Evolutionary conservation across 2,113 vertebrate species (phyloP).

Genomic region (Myotis yumanensis): DNA sequence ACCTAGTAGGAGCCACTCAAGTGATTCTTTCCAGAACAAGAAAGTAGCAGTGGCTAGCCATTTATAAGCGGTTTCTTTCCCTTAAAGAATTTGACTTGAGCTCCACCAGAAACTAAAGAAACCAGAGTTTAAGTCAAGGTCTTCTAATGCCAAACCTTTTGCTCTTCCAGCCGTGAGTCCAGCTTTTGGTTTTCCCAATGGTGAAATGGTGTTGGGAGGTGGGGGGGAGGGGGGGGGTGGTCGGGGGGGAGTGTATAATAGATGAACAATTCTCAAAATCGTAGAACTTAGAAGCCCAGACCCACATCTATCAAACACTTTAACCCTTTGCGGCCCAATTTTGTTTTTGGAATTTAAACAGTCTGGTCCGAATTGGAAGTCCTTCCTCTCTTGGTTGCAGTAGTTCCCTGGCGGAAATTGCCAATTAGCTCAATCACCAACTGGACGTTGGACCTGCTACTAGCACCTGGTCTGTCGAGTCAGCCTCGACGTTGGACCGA

Average conservation of each 20-base stretch:
- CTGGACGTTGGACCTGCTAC: too few relatives aligned
- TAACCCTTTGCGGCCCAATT: too few relatives aligned
- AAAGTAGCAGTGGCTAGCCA: neutral
- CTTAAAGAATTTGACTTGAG: neutral
- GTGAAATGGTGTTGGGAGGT: neutral
- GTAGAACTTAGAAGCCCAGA: neutral
- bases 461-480: too few relatives aligned
- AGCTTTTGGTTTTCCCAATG: neutral
- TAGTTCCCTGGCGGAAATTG: too few relatives aligned
- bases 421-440: too few relatives aligned
- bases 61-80: neutral
- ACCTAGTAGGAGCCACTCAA: neutral
- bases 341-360: too few relatives aligned
- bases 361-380: too few relatives aligned
- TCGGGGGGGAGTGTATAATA: neutral
- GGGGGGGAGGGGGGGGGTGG: fast-evolving
- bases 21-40: neutral
- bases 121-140: neutral
- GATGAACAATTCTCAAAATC: neutral
- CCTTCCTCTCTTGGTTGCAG: too few relatives aligned
- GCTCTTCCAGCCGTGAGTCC: neutral
- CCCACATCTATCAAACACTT: neutral
- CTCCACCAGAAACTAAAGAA: neutral
- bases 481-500: too few relatives aligned
- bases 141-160: neutral